Percentiles rank a stretch among this genome's conserved stretches.
phyloP scores from a whole-genome alignment of 2,797 vertebrate genomes.

The Otolemur crassicaudatus region DNA sequence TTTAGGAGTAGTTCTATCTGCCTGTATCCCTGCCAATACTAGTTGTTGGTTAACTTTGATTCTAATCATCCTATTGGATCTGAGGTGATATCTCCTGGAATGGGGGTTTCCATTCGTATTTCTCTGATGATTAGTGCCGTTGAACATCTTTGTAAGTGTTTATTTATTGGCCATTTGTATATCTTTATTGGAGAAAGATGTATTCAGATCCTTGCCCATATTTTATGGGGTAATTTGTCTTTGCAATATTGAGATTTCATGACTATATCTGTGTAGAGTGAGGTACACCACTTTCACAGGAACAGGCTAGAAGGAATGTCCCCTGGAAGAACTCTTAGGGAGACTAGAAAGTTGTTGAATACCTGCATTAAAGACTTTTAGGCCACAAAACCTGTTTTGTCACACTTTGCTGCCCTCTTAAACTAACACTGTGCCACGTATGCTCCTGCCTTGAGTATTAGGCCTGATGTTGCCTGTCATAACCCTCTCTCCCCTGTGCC shows the following conservation, averaged over 20 bases:
- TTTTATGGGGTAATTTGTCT: background rate
- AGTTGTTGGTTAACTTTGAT: background rate
- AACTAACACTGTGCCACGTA: background rate
- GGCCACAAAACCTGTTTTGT: background rate
- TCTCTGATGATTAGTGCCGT: background rate
- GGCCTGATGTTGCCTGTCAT: background rate
- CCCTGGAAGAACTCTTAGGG: background rate
- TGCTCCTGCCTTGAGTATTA: background rate
- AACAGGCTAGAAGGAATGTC: background rate
- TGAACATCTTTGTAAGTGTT: background rate
- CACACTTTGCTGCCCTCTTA: background rate
- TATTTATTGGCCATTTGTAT: background rate
- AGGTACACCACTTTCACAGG: background rate
- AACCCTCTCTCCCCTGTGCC: no score
- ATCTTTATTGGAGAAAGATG: background rate
- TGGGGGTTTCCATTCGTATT: background rate
- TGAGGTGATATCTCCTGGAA: background rate
- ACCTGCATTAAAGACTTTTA: background rate
- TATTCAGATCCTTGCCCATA: background rate
- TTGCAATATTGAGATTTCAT: background rate
- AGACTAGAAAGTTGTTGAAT: background rate
- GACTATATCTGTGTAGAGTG: background rate
- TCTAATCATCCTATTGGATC: background rate
- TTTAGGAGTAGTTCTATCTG: background rate
- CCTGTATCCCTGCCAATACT: background rate